A percentile compares a stretch with the other conserved stretches of the same genome.
Conservation (phyloP, 2,888 invertebrate genomes). For the Protophormia terraenovae region DNA sequence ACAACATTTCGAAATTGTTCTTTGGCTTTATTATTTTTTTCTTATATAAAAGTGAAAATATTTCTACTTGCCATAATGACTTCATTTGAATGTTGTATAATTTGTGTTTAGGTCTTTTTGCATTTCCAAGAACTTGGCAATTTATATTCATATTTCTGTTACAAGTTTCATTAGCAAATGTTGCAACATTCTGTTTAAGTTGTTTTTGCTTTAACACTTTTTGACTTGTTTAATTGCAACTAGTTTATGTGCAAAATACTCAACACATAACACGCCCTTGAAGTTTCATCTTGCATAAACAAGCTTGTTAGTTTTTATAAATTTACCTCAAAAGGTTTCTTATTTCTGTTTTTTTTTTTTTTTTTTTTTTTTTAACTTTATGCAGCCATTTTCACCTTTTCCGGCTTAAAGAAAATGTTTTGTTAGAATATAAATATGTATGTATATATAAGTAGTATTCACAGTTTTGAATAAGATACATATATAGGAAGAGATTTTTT, state of each 20-base stretch:
- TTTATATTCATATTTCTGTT: conserved; percentile 14
- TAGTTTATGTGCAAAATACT: conserved; percentile 17
- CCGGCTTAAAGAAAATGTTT: background rate
- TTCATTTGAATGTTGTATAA: conserved; percentile 7
- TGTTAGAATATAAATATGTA: background rate
- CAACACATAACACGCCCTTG: conserved; percentile 20
- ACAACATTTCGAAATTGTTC: background rate
- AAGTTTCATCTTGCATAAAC: conserved; percentile 14
- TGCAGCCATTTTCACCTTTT: background rate
- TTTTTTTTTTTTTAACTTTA: background rate
- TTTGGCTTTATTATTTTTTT: background rate
- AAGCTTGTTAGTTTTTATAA: background rate
- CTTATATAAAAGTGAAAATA: background rate
- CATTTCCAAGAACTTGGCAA: background rate
- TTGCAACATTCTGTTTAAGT: conserved; percentile 23
- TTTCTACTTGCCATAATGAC: background rate
- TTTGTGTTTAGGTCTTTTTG: background rate
- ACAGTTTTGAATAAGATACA: too few species aligned
- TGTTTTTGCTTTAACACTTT: conserved; percentile 43
- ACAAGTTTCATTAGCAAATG: conserved; percentile 38
- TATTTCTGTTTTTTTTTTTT: background rate
- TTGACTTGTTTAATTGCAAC: conserved; percentile 50
- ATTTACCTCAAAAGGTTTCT: too few species aligned
- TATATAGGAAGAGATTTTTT: too few species aligned
- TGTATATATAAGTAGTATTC: background rate